These are phyloP conservation scores for Anthopleura xanthogrammica DNA, from an alignment of 92 coral and sea anemone genomes.

Conservation along the genomic window DNA sequence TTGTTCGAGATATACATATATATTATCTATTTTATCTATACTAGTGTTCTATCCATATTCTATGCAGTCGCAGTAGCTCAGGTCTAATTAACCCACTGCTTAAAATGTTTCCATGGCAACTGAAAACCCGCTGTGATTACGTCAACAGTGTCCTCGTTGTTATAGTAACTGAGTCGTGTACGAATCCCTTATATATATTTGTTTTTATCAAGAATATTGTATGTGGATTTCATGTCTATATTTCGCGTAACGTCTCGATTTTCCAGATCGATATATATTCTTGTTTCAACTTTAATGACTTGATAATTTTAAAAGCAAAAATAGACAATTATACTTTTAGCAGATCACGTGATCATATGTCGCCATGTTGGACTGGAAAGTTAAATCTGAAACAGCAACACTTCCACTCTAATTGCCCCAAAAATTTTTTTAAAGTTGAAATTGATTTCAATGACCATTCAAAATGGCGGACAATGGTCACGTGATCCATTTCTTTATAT, in stretches of 20 bases:
- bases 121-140: neutral
- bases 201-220: neutral
- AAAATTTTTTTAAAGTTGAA: neutral
- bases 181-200: neutral
- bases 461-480: neutral
- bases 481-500: neutral
- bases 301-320: neutral
- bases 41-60: too few relatives aligned
- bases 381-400: neutral
- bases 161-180: neutral
- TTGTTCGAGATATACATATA: too few relatives aligned
- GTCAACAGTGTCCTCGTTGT: neutral
- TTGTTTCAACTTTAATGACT: neutral
- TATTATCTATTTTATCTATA: too few relatives aligned
- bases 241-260: neutral
- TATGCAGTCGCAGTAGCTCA: too few relatives aligned
- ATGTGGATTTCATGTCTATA: neutral
- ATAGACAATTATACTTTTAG: neutral
- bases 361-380: neutral
- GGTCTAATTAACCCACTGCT: neutral
- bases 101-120: neutral
- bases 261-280: neutral
- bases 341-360: neutral
- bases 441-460: too few relatives aligned
- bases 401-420: neutral